Base-by-base conservation (phyloP, 1,140 invertebrate species). In the Drosophila mojavensis region DNA sequence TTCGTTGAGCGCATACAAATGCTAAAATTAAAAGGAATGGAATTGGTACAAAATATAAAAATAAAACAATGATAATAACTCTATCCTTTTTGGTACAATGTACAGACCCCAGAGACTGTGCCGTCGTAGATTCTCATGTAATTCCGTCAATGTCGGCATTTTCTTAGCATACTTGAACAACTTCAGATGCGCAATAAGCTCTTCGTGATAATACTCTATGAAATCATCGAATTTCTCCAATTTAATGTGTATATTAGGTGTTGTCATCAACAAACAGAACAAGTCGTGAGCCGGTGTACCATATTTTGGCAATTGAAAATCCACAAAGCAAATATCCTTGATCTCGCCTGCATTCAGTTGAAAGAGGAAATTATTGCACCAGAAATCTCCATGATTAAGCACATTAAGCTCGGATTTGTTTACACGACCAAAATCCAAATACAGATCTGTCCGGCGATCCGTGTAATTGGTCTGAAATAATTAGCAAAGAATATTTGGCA, bases 361-460 rank as follows among this genome's bases (percentile, higher is more conserved):
- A 47, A 93, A 93, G 20, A 93, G 75, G 26, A 93, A 86, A 56
- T 93, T 93, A 41, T 93, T 91, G 26, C 74, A 79, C 88, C 88
- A 91, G 13, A 93, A 93, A 82, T 95, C 95, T 4, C 95, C 95
- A 55, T 95, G 95, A 82, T 94, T 94, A 2, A 95, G 86, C 2
- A 95, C 94, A 65, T 93, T 93, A 58, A 95, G 94, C 30, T 93
- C 93, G 7, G 93, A 89, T 2, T 90, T 59, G 20, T 94, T 66
- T 1, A 84, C 67, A 2, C 43, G 55, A 2, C 79, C 81, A 54
- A 90, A 85, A 3, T 90, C 81, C 53, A 90, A 65, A 33, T 83
- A 78, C n/a, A 86, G 53, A 28, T 90, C 88, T 1, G 89, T 88
- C 24, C 91, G 36, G 6, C 63, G 72, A 1, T 70, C 43, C 0